These are phyloP conservation scores for Prionace glauca DNA, from an alignment of 2,797 vertebrate species.

Conservation along the genomic window DNA sequence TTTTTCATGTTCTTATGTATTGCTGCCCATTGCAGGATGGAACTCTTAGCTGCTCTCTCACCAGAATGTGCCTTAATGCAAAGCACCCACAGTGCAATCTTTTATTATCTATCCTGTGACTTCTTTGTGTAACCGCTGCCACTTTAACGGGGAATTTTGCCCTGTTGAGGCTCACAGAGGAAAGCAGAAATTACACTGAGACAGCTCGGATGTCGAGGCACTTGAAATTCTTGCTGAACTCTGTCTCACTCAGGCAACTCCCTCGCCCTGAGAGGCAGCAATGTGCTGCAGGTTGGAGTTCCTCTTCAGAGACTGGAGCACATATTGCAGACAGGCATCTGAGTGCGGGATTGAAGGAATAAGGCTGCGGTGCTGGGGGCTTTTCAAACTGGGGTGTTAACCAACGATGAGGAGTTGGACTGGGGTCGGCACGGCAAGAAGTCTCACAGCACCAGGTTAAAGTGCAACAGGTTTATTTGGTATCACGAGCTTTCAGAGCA, in stretches of 20 bases:
- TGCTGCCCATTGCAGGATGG: not conserved
- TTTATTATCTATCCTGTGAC: not conserved
- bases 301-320: not conserved
- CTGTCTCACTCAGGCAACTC: not conserved
- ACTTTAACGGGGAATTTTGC: not conserved
- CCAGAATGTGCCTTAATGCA: not conserved
- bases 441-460: too few species aligned
- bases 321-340: not conserved
- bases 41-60: not conserved
- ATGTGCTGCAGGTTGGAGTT: not conserved
- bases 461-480: too few species aligned
- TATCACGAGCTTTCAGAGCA: too few species aligned
- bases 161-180: not conserved
- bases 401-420: too few species aligned
- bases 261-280: not conserved
- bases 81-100: not conserved
- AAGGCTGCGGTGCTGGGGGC: not conserved
- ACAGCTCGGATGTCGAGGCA: not conserved
- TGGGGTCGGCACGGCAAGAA: too few species aligned
- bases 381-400: not conserved
- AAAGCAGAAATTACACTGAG: not conserved
- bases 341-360: not conserved
- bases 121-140: not conserved
- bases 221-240: not conserved
- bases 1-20: too few species aligned